Evolutionary conservation across 2,113 vertebrate genomes (phyloP).

Genomic region (Vimba vimba): DNA sequence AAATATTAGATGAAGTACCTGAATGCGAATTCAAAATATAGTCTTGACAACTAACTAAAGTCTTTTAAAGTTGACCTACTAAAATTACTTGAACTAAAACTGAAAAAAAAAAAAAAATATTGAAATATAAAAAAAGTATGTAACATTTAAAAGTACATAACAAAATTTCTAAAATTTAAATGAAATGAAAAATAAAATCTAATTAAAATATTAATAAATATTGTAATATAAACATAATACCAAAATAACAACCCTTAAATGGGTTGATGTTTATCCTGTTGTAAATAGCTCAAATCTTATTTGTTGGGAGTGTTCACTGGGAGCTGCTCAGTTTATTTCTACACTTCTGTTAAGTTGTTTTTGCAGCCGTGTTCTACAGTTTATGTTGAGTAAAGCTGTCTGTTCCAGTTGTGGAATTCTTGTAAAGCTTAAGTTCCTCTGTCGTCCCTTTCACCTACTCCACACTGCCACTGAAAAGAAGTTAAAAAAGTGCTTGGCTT

Average conservation of each 20-base stretch:
- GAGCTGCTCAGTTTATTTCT: background rate
- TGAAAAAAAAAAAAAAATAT: too few relatives aligned
- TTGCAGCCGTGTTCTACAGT: background rate
- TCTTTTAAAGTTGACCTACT: too few relatives aligned
- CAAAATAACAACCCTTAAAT: background rate
- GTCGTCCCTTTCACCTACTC: background rate
- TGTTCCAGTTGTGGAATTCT: background rate
- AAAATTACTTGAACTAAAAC: background rate
- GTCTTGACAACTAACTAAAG: background rate
- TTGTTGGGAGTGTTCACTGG: too few relatives aligned
- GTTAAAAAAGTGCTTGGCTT: background rate
- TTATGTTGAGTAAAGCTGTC: background rate
- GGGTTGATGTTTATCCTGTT: too few relatives aligned
- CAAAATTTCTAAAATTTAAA: background rate
- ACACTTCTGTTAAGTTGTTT: background rate
- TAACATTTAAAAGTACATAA: background rate
- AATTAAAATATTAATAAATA: background rate
- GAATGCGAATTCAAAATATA: background rate
- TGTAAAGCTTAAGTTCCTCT: background rate
- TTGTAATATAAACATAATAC: background rate
- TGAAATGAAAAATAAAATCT: background rate
- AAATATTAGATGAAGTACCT: background rate
- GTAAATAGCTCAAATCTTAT: too few relatives aligned
- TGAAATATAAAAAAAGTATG: too few relatives aligned
- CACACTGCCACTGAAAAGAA: background rate